Evolutionary conservation across 1,140 invertebrate genomes (phyloP).

Genomic region (Lordiphosa collinella): DNA sequence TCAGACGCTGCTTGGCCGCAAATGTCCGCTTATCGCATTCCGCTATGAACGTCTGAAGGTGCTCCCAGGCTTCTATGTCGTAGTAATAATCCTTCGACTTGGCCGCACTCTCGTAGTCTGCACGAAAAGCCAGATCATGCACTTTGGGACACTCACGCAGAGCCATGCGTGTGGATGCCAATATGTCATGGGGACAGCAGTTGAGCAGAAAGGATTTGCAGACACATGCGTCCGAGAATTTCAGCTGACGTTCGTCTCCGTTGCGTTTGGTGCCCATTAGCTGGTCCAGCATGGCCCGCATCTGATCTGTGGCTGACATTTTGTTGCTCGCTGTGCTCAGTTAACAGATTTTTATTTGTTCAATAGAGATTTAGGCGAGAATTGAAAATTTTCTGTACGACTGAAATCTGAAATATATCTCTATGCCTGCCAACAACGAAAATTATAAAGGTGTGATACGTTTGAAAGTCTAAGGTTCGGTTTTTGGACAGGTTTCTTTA

Average conservation of each 20-base stretch:
- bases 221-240: constrained; percentile 96
- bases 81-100: constrained; percentile 97
- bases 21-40: constrained; percentile 97
- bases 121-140: constrained; percentile 97
- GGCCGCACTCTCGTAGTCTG: constrained; percentile 96
- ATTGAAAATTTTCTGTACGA: no score
- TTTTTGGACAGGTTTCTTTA: no score
- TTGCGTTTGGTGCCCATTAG: constrained; percentile 98
- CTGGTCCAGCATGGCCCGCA: constrained; percentile 98
- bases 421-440: no score
- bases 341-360: no score
- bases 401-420: no score
- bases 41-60: constrained; percentile 95
- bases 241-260: constrained; percentile 94
- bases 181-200: constrained; percentile 98
- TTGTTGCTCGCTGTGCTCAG: constrained; percentile 68
- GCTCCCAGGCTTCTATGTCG: constrained; percentile 98
- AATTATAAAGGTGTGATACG: no score
- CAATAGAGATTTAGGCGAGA: no score
- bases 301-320: constrained; percentile 99
- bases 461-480: no score
- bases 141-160: constrained; percentile 94
- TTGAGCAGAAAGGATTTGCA: constrained; percentile 98
- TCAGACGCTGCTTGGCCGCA: constrained; percentile 94
- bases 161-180: constrained; percentile 90